Base-by-base conservation (phyloP, 92 coral and sea anemone genomes). In the Anthopleura xanthogrammica region DNA sequence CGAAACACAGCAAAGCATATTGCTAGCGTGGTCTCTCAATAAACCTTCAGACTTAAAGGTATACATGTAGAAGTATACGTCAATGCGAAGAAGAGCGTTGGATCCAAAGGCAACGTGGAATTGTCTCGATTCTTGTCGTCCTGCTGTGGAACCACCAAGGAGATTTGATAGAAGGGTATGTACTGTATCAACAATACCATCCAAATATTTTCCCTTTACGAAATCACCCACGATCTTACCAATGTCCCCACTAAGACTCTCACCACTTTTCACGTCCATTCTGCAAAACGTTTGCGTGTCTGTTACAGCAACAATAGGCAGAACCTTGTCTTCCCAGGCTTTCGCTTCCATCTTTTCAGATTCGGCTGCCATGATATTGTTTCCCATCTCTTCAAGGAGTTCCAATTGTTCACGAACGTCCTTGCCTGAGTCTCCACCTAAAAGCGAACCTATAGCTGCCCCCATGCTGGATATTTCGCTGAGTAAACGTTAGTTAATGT, bases 241-340 rank as follows among this genome's bases (percentile, higher is more conserved):
- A 40, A 60, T 65, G 23, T 23, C n/a, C 0, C 56, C 82, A 23
- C 72, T 52, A 0, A 79, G 54, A 11, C 1, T 50, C 11, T 50
- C 82, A 0, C 82, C 82, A 1, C 48, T 24, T 39, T 56, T 7
- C 20, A 72, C 71, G 24, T 8, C 72, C 0, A 79, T 79, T 39
- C 66, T 50, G 72, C 50, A 10, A 0, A 13, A 29, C 2, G 58
- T 56, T 60, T 11, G 50, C 3, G 82, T 88, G 48, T 88, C 91
- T 29, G 85, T 79, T 36, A 88, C 72, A 11, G 91, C 88, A 23
- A 85, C 82, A 14, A 87, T 79, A 1, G 91, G 91, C 60, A 85
- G 74, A 19, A 40, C 60, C 80, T 78, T 75, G 82, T 88, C 85
- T 88, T 88, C 88, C 9, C 42, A 40, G 58, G 91, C 91, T 1